Evolutionary conservation across 2,797 vertebrate genomes (phyloP).

Genomic region (Gorsachius magnificus): DNA sequence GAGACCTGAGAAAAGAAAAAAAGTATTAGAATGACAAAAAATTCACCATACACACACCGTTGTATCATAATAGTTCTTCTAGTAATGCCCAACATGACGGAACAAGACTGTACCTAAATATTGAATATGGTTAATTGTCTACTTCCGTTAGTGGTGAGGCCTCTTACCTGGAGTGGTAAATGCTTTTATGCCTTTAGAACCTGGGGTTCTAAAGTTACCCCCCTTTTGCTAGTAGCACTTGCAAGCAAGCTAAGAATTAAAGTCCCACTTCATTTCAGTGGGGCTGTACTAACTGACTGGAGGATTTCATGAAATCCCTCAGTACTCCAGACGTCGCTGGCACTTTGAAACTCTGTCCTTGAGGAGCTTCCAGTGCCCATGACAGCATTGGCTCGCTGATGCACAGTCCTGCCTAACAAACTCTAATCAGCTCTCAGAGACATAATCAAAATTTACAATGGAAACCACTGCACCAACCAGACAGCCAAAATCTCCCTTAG

Average conservation of each 20-base stretch:
- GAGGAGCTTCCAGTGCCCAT: neutral
- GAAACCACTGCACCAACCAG: neutral
- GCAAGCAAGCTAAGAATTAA: neutral
- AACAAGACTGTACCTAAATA: neutral
- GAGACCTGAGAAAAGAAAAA: neutral
- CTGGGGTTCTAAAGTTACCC: neutral
- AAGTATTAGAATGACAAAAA: neutral
- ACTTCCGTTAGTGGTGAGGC: neutral
- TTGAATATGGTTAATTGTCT: neutral
- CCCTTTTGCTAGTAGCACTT: neutral
- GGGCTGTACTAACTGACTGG: neutral
- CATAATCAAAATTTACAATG: neutral
- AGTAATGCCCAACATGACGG: neutral
- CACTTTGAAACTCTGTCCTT: neutral
- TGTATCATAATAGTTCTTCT: neutral
- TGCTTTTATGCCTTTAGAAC: neutral
- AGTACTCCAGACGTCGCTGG: neutral
- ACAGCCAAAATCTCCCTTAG: neutral
- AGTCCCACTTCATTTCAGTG: neutral
- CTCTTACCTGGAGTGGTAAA: neutral
- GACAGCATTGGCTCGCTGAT: neutral
- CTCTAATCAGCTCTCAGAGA: neutral
- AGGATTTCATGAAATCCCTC: neutral
- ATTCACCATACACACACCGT: neutral
- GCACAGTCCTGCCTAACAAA: neutral